Percentiles rank a stretch among this genome's conserved stretches.
Evolutionary conservation across 2,797 vertebrate species (phyloP).

Genomic region (Botia kubotai): DNA sequence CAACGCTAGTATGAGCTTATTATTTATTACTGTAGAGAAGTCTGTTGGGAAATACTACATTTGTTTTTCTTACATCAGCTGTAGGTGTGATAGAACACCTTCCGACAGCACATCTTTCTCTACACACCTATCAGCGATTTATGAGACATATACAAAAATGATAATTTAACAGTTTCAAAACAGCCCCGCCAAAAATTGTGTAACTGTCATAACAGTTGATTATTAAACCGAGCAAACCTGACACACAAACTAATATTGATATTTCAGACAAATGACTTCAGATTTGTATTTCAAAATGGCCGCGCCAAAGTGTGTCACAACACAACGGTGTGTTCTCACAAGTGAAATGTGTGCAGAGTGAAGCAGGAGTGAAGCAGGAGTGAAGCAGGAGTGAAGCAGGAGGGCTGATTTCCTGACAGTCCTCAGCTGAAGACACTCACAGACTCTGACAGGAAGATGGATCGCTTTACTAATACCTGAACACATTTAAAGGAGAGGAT

Average conservation of each 20-base stretch:
- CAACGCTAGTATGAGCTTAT: background rate
- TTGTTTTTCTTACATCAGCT: background rate
- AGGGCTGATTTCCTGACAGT: slow-evolving; percentile 31
- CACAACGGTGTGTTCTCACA: slow-evolving; percentile 20
- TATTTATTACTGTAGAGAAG: background rate
- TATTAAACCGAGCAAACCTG: background rate
- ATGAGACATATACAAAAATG: background rate
- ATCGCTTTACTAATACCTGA: slow-evolving; percentile 36
- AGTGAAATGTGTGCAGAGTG: slow-evolving; percentile 13
- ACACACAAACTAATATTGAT: background rate
- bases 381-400: background rate
- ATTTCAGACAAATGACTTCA: slow-evolving; percentile 14
- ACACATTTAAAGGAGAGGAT: slow-evolving; percentile 21
- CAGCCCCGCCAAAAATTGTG: background rate
- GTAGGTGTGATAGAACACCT: background rate
- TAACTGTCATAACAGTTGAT: background rate
- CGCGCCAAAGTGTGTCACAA: slow-evolving; percentile 29
- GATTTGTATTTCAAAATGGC: slow-evolving; percentile 31
- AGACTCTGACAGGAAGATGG: slow-evolving; percentile 41
- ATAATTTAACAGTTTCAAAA: background rate
- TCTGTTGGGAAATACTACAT: background rate
- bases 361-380: slow-evolving; percentile 14
- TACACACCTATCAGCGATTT: background rate
- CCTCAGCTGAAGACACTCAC: slow-evolving; percentile 18
- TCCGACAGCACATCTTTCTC: background rate